Percentiles rank a stretch among this genome's conserved stretches.
Evolutionary conservation across 2,888 invertebrate species (phyloP).

Genomic region (Tupiocoris notatus): DNA sequence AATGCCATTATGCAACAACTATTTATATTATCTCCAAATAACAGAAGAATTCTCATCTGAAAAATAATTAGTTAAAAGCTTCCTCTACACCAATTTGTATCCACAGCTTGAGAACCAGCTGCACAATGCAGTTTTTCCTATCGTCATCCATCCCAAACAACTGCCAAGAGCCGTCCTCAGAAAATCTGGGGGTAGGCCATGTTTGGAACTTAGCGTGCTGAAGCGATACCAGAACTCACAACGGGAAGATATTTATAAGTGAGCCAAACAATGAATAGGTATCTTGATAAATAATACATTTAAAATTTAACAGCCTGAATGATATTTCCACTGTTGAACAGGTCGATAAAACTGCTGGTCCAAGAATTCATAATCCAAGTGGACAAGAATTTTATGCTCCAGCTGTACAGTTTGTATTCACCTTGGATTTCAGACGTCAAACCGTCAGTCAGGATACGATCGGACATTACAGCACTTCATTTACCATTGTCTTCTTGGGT

Average conservation of each 20-base stretch:
- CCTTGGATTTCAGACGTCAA: constrained; percentile 62
- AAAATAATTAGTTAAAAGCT: too few relatives aligned
- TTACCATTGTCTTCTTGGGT: constrained; percentile 56
- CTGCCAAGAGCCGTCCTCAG: constrained; percentile 53
- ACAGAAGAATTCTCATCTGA: too few relatives aligned
- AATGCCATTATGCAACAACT: too few relatives aligned
- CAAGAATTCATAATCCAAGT: constrained; percentile 69
- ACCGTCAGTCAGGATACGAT: constrained; percentile 60
- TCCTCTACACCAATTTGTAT: too few relatives aligned
- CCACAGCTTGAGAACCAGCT: constrained; percentile 74
- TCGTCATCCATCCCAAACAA: constrained; percentile 65
- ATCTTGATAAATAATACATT: too few relatives aligned
- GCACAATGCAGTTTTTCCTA: constrained; percentile 68
- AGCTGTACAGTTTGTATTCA: constrained; percentile 63
- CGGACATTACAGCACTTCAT: constrained; percentile 62
- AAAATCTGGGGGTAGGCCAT: constrained; percentile 60
- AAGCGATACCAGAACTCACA: constrained; percentile 58
- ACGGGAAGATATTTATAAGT: constrained; percentile 62
- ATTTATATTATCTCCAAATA: too few relatives aligned
- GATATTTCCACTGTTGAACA: too few relatives aligned
- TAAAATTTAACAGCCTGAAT: too few relatives aligned
- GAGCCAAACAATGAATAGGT: too few relatives aligned
- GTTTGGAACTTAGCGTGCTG: constrained; percentile 61
- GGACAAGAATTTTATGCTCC: constrained; percentile 63
- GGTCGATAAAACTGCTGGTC: constrained; percentile 62